Evolutionary conservation across 2,797 vertebrate species (phyloP).

Genomic region (Strix occidentalis): DNA sequence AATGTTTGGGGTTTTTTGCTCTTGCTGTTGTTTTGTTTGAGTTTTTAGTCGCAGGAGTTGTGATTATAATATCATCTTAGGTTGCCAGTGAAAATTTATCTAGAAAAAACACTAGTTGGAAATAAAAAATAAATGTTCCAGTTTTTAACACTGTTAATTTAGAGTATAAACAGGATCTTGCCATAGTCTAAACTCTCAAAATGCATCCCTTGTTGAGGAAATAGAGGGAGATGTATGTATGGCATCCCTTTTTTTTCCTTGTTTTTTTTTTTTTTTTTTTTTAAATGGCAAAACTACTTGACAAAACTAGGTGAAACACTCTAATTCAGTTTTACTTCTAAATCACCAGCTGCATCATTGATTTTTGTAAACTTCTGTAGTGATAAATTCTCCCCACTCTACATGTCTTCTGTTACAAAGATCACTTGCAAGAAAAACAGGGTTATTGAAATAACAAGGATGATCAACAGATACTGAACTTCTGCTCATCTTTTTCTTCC

Average conservation of each 20-base stretch:
- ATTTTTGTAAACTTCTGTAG: neutral
- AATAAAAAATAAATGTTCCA: neutral
- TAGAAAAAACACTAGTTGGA: neutral
- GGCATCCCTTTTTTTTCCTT: too few species aligned
- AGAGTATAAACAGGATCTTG: neutral
- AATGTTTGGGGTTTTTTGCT: neutral
- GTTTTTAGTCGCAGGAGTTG: neutral
- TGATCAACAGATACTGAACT: neutral
- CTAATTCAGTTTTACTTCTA: neutral
- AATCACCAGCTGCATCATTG: neutral
- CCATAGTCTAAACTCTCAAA: neutral
- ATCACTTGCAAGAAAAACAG: neutral
- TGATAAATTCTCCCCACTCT: neutral
- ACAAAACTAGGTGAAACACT: neutral
- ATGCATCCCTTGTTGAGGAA: neutral
- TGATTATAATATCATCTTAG: neutral
- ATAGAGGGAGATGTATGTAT: neutral
- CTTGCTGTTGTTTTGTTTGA: neutral
- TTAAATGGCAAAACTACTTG: neutral
- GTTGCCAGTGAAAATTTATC: neutral
- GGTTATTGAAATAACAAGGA: neutral
- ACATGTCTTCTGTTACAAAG: neutral
- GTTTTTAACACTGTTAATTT: neutral
- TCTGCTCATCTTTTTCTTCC: neutral
- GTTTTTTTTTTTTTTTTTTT: neutral